A percentile compares a stretch with the other conserved stretches of the same genome.
Evolutionary conservation across 30 jellyfish, hydroid and myxozoan species (phyloP).

Genomic region (Hydractinia symbiolongicarpus): DNA sequence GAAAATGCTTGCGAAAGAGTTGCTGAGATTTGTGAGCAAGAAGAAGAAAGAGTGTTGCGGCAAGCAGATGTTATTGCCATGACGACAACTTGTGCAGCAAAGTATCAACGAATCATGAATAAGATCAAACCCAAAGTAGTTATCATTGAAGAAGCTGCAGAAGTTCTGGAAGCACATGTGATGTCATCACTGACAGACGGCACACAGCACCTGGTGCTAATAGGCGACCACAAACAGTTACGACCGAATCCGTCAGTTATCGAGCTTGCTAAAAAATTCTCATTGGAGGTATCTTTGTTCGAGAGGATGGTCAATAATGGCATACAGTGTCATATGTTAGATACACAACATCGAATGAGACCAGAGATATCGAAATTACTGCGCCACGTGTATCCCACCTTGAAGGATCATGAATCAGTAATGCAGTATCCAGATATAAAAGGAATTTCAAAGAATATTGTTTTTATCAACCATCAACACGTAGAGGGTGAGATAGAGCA

Average conservation of each 20-base stretch:
- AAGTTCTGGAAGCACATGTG: conserved; percentile 83
- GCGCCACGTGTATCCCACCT: conserved; percentile 49
- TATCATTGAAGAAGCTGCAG: conserved; percentile 91
- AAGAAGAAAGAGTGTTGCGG: conserved; percentile 35
- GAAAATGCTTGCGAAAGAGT: conserved; percentile 44
- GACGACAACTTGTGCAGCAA: conserved; percentile 85
- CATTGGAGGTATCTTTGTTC: conserved; percentile 48
- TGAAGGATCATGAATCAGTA: conserved; percentile 48
- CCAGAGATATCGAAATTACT: conserved; percentile 59
- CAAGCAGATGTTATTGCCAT: conserved; percentile 52
- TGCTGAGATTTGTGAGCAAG: conserved; percentile 33
- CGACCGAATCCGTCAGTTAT: conserved; percentile 58
- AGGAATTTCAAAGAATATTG: conserved; percentile 44
- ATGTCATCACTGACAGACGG: conserved; percentile 38
- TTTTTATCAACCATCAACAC: conserved; percentile 40
- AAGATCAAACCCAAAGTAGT: conserved; percentile 47
- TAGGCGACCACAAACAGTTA: conserved; percentile 88
- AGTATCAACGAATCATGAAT: conserved; percentile 19
- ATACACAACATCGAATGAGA: conserved; percentile 70
- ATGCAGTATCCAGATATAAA: conserved; percentile 26
- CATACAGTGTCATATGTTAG: conserved; percentile 40
- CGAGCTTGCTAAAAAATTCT: conserved; percentile 43
- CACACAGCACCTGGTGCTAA: conserved; percentile 54
- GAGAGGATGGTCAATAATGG: conserved; percentile 74
- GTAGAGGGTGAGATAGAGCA: conserved; percentile 3